These are phyloP conservation scores for Poecilus cupreus DNA, from an alignment of 2,888 invertebrate genomes.

Conservation along the genomic window DNA sequence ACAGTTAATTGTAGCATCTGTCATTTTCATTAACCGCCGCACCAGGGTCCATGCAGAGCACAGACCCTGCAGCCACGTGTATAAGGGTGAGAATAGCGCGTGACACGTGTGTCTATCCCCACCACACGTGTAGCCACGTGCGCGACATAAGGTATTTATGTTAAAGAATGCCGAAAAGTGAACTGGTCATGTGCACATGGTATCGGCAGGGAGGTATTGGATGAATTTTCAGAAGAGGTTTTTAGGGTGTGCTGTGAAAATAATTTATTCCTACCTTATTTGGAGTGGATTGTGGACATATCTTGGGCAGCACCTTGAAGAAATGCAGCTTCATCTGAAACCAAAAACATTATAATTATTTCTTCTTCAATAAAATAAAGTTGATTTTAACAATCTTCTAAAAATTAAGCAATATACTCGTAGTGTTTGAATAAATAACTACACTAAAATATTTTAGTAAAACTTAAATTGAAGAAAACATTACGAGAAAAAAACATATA, in stretches of 20 bases:
- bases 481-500: no score
- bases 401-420: no score
- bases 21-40: conserved; percentile 67
- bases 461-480: no score
- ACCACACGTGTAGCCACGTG: conserved; percentile 65
- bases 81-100: conserved; percentile 63
- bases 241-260: not conserved
- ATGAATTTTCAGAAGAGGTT: not conserved
- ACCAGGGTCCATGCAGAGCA: conserved; percentile 42
- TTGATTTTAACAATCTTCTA: no score
- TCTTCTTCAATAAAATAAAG: no score
- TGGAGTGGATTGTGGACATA: no score
- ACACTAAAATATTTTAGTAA: no score
- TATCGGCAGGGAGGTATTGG: conserved; percentile 61
- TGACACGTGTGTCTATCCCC: conserved; percentile 61
- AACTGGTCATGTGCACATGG: conserved; percentile 65
- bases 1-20: conserved; percentile 70
- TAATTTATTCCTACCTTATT: no score
- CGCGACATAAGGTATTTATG: conserved; percentile 69
- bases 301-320: no score
- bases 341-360: no score
- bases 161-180: conserved; percentile 68
- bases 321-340: no score
- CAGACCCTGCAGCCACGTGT: conserved; percentile 48
- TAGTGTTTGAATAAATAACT: no score